Evolutionary conservation across 2,888 invertebrate genomes (phyloP).

Genomic region (Sialis fuliginosa): DNA sequence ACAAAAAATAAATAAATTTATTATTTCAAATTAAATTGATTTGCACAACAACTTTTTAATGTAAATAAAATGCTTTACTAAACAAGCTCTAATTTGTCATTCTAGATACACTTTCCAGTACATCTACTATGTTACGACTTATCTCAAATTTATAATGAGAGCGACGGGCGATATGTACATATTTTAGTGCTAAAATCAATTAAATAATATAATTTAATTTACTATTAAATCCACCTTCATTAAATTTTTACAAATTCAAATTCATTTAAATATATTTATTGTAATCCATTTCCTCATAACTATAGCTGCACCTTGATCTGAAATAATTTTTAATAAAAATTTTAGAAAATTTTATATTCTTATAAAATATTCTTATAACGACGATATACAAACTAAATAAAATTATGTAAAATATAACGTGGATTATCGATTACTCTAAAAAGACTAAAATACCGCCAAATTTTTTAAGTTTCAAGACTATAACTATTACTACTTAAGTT

Average conservation of each 20-base stretch:
- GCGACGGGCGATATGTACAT: constrained; percentile 69
- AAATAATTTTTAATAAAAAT: constrained; percentile 30
- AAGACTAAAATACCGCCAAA: constrained; percentile 52
- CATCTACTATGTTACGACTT: constrained; percentile 70
- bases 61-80: constrained; percentile 44
- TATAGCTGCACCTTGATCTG: constrained; percentile 57
- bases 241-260: constrained; percentile 29
- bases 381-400: constrained; percentile 25
- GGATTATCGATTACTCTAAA: constrained; percentile 54
- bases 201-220: constrained; percentile 33
- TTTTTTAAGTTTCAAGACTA: constrained; percentile 47
- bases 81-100: constrained; percentile 42
- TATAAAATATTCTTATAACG: constrained; percentile 25
- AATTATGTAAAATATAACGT: constrained; percentile 34
- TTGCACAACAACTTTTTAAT: constrained; percentile 37
- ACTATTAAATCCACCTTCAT: constrained; percentile 49
- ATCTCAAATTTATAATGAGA: constrained; percentile 47
- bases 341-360: constrained; percentile 29
- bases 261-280: constrained; percentile 32
- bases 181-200: constrained; percentile 45
- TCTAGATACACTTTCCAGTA: constrained; percentile 59
- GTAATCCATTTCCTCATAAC: constrained; percentile 48
- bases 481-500: constrained; percentile 37
- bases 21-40: constrained; percentile 22
- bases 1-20: constrained; percentile 28